These are phyloP conservation scores for Trypoxylus dichotomus DNA, from an alignment of 1,140 invertebrate genomes.

Conservation along the genomic window DNA sequence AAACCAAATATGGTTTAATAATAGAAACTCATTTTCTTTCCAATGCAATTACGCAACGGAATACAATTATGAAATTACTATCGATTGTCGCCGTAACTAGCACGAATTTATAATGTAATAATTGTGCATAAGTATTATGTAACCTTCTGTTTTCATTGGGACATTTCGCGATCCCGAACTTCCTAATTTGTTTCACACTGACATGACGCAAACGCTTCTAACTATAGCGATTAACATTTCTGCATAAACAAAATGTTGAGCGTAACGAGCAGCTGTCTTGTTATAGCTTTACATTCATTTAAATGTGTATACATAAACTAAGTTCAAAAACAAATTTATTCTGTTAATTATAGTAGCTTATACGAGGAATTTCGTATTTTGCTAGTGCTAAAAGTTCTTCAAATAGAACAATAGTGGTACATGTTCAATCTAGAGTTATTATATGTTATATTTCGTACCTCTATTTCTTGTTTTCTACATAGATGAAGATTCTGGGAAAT, in stretches of 20 bases:
- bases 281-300: no score
- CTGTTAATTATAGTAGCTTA: no score
- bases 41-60: neutral
- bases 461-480: no score
- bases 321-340: no score
- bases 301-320: no score
- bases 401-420: no score
- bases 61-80: neutral
- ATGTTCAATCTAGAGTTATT: no score
- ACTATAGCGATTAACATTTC: neutral
- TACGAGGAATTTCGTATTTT: no score
- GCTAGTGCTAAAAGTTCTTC: no score
- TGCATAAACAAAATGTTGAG: neutral
- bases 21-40: neutral
- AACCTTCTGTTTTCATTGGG: neutral
- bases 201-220: neutral
- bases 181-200: neutral
- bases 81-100: neutral
- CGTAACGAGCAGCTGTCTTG: no score
- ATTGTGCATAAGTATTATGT: neutral
- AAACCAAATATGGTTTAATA: slow-evolving; percentile 8
- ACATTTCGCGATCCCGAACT: neutral
- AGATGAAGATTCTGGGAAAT: no score
- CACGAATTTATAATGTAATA: neutral
- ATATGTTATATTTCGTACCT: no score